Percentiles rank a stretch among this genome's conserved stretches.
Evolutionary conservation across 2,888 invertebrate species (phyloP).

Genomic region (Oxycera nigricornis): DNA sequence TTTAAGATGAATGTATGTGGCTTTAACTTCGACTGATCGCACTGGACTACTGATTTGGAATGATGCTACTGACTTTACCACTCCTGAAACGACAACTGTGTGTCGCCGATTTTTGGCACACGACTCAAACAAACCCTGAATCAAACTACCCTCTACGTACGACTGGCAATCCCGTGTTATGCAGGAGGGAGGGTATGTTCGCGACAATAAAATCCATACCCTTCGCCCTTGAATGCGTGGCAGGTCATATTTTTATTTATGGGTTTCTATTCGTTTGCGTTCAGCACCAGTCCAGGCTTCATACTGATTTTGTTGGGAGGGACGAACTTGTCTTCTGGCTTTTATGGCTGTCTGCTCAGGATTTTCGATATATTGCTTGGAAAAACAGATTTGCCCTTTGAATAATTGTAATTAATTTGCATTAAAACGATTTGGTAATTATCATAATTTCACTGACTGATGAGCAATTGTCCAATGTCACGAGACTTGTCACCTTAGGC

Average conservation of each 20-base stretch:
- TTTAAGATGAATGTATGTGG: not conserved
- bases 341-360: conserved; percentile 20
- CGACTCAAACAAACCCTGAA: conserved; percentile 39
- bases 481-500: not conserved
- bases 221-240: conserved; percentile 40
- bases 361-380: conserved; percentile 11
- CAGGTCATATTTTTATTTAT: conserved; percentile 44
- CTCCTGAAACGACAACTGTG: conserved; percentile 33
- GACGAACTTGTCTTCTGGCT: not conserved
- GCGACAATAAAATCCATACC: conserved; percentile 43
- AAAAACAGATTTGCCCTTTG: not conserved
- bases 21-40: conserved; percentile 18
- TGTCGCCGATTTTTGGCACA: conserved; percentile 44
- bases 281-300: not conserved
- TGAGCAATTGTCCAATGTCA: too few species aligned
- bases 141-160: conserved; percentile 2
- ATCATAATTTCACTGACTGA: too few species aligned
- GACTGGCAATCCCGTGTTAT: not conserved
- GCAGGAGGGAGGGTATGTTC: conserved; percentile 28
- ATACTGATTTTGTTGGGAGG: not conserved
- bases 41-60: conserved; percentile 20
- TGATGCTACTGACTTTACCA: conserved; percentile 1
- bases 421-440: not conserved
- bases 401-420: conserved; percentile 14
- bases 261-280: conserved; percentile 35